phyloP scores from a whole-genome alignment of 2,113 vertebrate species.

The Arothron firmamentum region DNA sequence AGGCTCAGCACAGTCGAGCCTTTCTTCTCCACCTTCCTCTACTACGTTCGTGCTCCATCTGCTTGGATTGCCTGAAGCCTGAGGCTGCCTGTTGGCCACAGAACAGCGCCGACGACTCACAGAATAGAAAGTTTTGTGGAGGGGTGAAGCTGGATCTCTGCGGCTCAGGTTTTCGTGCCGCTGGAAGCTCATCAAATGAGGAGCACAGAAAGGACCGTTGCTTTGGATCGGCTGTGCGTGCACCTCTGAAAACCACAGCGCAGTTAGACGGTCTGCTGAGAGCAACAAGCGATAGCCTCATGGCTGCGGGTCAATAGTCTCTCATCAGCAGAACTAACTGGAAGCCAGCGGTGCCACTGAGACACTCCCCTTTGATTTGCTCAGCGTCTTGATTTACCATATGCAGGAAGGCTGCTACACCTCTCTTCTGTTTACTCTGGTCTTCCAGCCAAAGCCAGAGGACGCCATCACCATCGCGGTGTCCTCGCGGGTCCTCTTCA shows the following conservation, averaged over 20 bases:
- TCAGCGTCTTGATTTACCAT: no score
- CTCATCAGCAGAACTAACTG: neutral
- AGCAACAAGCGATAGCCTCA: no score
- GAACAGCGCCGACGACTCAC: neutral
- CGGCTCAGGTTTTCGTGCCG: neutral
- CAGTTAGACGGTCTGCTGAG: no score
- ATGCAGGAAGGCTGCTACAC: no score
- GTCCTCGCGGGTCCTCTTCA: conserved; percentile 89
- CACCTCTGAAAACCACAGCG: neutral
- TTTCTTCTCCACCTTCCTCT: no score
- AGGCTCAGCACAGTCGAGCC: no score
- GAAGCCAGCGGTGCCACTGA: no score
- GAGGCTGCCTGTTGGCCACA: neutral
- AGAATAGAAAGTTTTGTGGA: neutral
- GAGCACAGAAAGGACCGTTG: conserved; percentile 3
- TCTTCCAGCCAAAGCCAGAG: conserved; percentile 83
- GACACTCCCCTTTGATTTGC: no score
- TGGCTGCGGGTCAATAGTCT: neutral
- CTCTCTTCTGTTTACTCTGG: neutral
- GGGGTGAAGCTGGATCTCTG: conserved; percentile 16
- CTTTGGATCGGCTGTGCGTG: conserved; percentile 16
- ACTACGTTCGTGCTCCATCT: no score
- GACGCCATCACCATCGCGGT: conserved; percentile 92
- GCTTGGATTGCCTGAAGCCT: no score
- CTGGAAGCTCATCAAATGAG: conserved; percentile 1